Base-by-base conservation (phyloP, 2,888 invertebrate genomes). In the Colostygia pectinataria region DNA sequence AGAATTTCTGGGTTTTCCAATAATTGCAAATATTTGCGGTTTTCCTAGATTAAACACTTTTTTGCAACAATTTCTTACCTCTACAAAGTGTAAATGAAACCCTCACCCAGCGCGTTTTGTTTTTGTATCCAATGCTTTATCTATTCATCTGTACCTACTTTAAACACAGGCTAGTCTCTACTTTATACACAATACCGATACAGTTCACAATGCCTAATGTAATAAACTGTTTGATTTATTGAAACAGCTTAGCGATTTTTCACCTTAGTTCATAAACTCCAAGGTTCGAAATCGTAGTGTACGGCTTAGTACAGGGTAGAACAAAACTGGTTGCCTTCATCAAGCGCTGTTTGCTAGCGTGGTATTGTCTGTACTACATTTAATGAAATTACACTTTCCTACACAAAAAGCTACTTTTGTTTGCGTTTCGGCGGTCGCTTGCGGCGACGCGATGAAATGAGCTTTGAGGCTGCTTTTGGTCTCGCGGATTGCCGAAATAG, bases 371-470 rank as follows among this genome's bases (percentile, higher is more conserved):
- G 37, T 27, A 24, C 40, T 41, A 40, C 34, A 39, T 40, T 45
- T 51, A 40, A 47, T 46, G 42, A 33, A 41, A 52, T 52, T 46
- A 46, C 37, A 13, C 9, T 40, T 52, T 24, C 10, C 25, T n/a
- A 28, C 42, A 31, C 39, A 44, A 44, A 50, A 50, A 44, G 39
- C 13, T 9, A 29, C 51, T 46, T 45, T 42, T 46, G 51, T 46
- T 46, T 46, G 46, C 10, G 25, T 34, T 33, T 46, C 29, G 18
- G 33, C 4, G 2, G 23, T 27, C 32, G 46, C 40, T 41, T 33
- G 46, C 41, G 51, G 46, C 41, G 51, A 20, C 6, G 32, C 37
- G 4, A 27, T n/a, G 9, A 27, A 33, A 37, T 50, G 43, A 39
- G 49, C 24, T 50, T 44, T 32, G 38, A 8, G 28, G 8, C 25